phyloP scores from a whole-genome alignment of 2,113 vertebrate species.

The Brienomyrus brachyistius region DNA sequence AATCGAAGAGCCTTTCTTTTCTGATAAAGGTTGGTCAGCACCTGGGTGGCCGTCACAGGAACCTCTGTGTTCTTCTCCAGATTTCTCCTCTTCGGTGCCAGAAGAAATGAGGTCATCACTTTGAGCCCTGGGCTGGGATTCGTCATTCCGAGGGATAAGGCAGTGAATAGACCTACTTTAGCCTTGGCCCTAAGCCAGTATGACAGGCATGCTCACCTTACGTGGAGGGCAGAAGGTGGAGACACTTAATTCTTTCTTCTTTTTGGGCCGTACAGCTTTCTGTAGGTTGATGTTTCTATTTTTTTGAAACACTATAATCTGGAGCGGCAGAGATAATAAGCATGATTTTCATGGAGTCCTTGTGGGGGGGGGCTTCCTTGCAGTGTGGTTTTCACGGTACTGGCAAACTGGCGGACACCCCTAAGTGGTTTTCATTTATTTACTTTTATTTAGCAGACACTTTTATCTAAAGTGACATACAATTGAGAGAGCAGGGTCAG shows the following conservation, averaged over 20 bases:
- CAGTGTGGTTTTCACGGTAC: neutral
- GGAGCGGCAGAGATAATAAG: neutral
- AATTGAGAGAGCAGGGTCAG: neutral
- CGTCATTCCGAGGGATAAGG: conserved; percentile 34
- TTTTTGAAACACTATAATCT: neutral
- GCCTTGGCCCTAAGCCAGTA: conserved; percentile 22
- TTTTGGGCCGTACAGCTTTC: neutral
- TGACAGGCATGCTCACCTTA: neutral
- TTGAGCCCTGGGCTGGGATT: conserved; percentile 35
- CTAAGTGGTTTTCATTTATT: neutral
- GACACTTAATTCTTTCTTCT: neutral
- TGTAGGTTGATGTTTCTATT: neutral
- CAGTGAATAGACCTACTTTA: conserved; percentile 19
- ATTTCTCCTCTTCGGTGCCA: conserved; percentile 29
- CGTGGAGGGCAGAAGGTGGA: neutral
- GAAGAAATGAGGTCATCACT: conserved; percentile 61
- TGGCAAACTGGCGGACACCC: neutral
- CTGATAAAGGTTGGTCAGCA: neutral
- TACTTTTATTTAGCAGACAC: neutral
- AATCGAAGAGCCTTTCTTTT: neutral
- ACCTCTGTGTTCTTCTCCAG: conserved; percentile 37
- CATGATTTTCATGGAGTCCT: neutral
- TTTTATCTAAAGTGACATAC: neutral
- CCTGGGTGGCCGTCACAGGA: conserved; percentile 37
- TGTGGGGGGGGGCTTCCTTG: neutral